These are phyloP conservation scores for Morone chrysops DNA, from an alignment of 2,113 vertebrate species.

Conservation along the genomic window DNA sequence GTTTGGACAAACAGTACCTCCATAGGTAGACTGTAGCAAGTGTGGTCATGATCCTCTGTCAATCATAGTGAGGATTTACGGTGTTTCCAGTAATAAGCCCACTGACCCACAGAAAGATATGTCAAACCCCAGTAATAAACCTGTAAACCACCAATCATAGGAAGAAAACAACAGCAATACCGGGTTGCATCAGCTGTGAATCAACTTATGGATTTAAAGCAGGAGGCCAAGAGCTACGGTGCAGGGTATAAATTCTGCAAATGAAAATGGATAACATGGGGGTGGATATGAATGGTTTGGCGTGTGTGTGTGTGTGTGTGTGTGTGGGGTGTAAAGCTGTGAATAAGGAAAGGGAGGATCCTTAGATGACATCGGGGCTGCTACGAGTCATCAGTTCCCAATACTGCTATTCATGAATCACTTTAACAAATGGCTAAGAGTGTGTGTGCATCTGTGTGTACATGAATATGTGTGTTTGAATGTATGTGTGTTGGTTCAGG, in stretches of 20 bases:
- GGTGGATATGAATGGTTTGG: slow-evolving; percentile 46
- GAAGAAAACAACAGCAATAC: slow-evolving; percentile 49
- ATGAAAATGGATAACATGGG: slow-evolving; percentile 63
- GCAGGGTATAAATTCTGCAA: slow-evolving; percentile 65
- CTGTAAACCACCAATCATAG: slow-evolving; percentile 59
- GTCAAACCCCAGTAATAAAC: slow-evolving; percentile 69
- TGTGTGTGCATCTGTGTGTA: background rate
- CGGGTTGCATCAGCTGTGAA: slow-evolving; percentile 58
- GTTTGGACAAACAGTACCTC: background rate
- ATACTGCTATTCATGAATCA: slow-evolving; percentile 64
- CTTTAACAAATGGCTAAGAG: slow-evolving; percentile 54
- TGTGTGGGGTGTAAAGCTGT: slow-evolving; percentile 17
- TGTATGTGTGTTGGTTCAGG: background rate
- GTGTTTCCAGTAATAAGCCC: slow-evolving; percentile 59
- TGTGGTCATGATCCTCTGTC: slow-evolving; percentile 49
- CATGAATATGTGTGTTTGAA: background rate
- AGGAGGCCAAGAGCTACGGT: slow-evolving; percentile 27
- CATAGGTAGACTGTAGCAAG: background rate
- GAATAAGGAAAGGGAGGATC: slow-evolving; percentile 58
- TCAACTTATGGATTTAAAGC: slow-evolving; percentile 70
- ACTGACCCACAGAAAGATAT: slow-evolving; percentile 63
- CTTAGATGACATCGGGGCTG: slow-evolving; percentile 47
- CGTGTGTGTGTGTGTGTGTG: slow-evolving; percentile 1
- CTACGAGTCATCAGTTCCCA: slow-evolving; percentile 65
- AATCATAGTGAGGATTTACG: slow-evolving; percentile 61